These are phyloP conservation scores for Caenorhabditis sulstoni DNA, from an alignment of 2,888 invertebrate species.

Conservation along the genomic window DNA sequence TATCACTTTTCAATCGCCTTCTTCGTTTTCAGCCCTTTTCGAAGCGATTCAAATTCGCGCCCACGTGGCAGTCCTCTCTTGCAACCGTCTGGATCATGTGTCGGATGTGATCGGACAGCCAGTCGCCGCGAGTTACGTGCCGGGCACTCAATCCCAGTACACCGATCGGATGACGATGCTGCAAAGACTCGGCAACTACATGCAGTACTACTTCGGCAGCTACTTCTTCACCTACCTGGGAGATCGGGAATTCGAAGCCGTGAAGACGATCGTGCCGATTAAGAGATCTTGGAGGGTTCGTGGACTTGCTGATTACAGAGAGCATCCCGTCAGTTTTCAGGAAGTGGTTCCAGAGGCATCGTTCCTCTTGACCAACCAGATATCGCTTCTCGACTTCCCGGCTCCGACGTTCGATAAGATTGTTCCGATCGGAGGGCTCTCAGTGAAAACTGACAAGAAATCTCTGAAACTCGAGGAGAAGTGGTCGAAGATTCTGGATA, in stretches of 20 bases:
- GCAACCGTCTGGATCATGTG: constrained; percentile 38
- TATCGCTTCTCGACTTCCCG: constrained; percentile 42
- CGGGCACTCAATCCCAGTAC: constrained; percentile 25
- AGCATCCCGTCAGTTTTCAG: no score
- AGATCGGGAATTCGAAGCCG: constrained; percentile 25
- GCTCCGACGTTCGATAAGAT: constrained; percentile 44
- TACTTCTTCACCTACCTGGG: constrained; percentile 32
- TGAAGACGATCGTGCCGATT: constrained; percentile 3
- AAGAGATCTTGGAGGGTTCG: constrained; percentile 41
- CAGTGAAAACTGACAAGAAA: constrained; percentile 31
- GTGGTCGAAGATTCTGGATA: constrained; percentile 34
- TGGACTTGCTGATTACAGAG: no score
- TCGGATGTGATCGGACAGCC: constrained; percentile 41
- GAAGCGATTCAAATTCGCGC: constrained; percentile 35
- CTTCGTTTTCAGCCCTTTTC: constrained; percentile 16
- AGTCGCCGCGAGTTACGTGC: constrained; percentile 40
- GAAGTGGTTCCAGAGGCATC: constrained; percentile 33
- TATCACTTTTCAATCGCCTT: no score
- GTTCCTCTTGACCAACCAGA: constrained; percentile 37
- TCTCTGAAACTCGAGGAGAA: constrained; percentile 30
- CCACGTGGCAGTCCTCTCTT: constrained; percentile 33
- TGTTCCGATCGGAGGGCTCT: constrained; percentile 43
- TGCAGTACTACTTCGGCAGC: constrained; percentile 31
- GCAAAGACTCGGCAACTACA: constrained; percentile 26
- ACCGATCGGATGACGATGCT: constrained; percentile 27